Base-by-base conservation (phyloP, 1,140 invertebrate species). In the Drosophila tani region DNA sequence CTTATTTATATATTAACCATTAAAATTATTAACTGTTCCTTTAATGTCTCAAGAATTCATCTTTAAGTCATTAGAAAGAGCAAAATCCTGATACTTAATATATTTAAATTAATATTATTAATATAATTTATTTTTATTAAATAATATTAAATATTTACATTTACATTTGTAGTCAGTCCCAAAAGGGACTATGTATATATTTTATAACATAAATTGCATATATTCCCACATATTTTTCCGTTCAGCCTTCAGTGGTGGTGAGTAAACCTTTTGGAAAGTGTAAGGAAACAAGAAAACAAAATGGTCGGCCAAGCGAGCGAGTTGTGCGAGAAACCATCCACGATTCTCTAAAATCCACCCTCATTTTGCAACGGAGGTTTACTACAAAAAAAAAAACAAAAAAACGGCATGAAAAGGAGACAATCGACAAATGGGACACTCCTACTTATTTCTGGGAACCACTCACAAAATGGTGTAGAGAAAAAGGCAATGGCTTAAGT, bases 281-380 rank as follows among this genome's bases (percentile, higher is more conserved):
- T 29, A 43, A 24, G 21, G 43, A 73, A 85, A 74, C 78, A 78
- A 19, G 45, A 56, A 85, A 84, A 81, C 78, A 85, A 84, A 80
- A 85, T 84, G 82, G 82, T 85, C 85, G 78, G 82, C 59, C 66
- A 40, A 77, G 47, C 65, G 17, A 38, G 17, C 29, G n/a, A 45
- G 46, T 41, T 7, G 63, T 64, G 19, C 38, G 24, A 35, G 51
- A 55, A 74, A 63, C 63, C 40, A 74, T 62, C 60, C 57, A 66
- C 70, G 41, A 66, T 66, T 45, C 55, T 9, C 29, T 21, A 55
- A 76, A 62, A 77, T 78, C 75, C 75, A 78, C 75, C 75, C 75
- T 55, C 64, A 62, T 68, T 68, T 77, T 56, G 70, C 38, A 21
- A 38, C 43, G 55, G 49, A 62, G 47, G 49, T 55, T 55, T 24